Conservation (phyloP, 2,113 vertebrate genomes). For the Peromyscus californicus region DNA sequence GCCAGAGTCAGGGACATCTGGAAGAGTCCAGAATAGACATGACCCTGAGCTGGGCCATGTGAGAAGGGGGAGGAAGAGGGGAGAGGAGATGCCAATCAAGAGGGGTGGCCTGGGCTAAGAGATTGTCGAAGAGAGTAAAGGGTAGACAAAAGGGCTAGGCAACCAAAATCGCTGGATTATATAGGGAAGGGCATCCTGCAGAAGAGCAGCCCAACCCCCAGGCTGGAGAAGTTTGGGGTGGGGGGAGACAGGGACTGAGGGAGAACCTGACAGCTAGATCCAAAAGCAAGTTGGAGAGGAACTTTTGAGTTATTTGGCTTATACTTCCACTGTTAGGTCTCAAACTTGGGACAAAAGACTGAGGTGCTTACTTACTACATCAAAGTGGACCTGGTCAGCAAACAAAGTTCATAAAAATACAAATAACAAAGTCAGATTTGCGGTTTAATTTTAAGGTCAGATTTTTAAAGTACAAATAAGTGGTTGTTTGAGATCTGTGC, state of each 20-base stretch:
- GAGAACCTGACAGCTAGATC: background rate
- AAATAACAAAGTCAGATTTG: background rate
- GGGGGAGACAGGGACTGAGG: background rate
- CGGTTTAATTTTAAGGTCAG: background rate
- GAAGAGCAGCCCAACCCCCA: background rate
- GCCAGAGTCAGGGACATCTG: background rate
- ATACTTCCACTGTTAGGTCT: background rate
- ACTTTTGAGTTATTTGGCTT: background rate
- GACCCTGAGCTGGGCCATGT: background rate
- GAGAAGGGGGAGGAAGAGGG: background rate
- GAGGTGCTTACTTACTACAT: background rate
- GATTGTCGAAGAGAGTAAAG: background rate
- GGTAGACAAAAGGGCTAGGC: background rate
- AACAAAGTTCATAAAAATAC: slow-evolving; percentile 20
- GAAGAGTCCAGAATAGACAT: background rate
- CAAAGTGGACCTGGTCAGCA: background rate
- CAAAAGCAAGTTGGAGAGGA: background rate
- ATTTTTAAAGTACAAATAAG: background rate
- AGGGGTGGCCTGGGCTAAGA: background rate
- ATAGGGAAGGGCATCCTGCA: background rate
- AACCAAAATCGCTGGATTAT: background rate
- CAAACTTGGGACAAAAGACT: background rate
- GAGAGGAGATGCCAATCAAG: background rate
- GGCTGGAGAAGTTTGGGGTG: background rate
- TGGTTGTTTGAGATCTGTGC: background rate